Conservation (phyloP, 2,888 invertebrate genomes). For the Drosophila ustulata region DNA sequence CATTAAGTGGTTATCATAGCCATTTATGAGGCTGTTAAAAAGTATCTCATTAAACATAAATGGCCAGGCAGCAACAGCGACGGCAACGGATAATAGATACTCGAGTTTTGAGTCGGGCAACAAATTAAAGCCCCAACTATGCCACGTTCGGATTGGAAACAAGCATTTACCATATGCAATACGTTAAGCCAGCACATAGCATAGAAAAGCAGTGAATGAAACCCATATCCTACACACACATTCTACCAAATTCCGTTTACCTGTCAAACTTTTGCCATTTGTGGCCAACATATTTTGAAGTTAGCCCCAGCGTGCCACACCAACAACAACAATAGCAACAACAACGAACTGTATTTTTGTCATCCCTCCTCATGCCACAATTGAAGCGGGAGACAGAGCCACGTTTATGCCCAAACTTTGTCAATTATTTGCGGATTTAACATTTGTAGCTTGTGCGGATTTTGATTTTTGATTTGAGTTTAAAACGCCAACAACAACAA, state of each 20-base stretch:
- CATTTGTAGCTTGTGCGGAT: conserved; percentile 80
- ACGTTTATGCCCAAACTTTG: conserved; percentile 80
- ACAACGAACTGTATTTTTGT: conserved; percentile 35
- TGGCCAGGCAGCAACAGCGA: conserved; percentile 48
- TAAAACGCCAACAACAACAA: conserved; percentile 62
- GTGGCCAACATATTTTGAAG: conserved; percentile 81
- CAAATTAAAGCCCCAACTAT: conserved; percentile 49
- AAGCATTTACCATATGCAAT: conserved; percentile 29
- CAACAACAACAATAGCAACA: conserved; percentile 23
- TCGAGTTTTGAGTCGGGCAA: conserved; percentile 36
- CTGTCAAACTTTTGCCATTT: conserved; percentile 81
- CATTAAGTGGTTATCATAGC: conserved; percentile 82
- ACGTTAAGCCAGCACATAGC: conserved; percentile 17
- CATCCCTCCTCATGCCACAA: conserved; percentile 21
- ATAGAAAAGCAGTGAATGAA: not conserved
- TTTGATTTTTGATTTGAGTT: conserved; percentile 79
- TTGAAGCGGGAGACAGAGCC: conserved; percentile 55
- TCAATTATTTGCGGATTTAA: conserved; percentile 80
- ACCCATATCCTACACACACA: conserved; percentile 42
- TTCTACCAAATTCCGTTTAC: conserved; percentile 77
- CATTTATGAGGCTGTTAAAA: conserved; percentile 81
- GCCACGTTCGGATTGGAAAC: conserved; percentile 14
- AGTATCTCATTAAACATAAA: conserved; percentile 83
- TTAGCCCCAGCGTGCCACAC: conserved; percentile 61
- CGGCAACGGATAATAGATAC: conserved; percentile 60